These are phyloP conservation scores for Pollenia amentaria DNA, from an alignment of 2,888 invertebrate species.

Conservation along the genomic window DNA sequence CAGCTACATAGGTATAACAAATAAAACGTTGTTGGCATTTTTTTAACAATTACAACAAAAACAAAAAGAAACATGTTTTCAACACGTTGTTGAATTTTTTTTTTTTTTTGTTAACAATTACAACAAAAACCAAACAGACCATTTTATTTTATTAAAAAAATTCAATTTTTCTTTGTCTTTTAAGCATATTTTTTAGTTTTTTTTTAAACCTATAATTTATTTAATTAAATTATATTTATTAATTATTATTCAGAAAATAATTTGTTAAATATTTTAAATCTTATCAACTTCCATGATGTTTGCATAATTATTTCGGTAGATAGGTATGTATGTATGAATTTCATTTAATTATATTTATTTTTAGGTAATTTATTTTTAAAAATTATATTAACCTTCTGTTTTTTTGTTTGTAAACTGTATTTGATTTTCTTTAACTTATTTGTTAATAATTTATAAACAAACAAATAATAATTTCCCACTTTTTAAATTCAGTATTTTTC, in stretches of 20 bases:
- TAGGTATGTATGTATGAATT: background rate
- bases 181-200: constrained; percentile 2
- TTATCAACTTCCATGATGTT: constrained; percentile 59
- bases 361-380: background rate
- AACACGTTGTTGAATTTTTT: background rate
- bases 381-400: constrained; percentile 25
- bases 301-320: constrained; percentile 64
- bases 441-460: constrained; percentile 1
- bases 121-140: constrained; percentile 14
- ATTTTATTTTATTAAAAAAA: constrained; percentile 11
- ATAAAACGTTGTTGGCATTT: constrained; percentile 53
- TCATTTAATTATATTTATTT: background rate
- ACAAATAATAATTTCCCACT: constrained; percentile 21
- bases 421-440: background rate
- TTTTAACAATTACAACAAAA: constrained; percentile 34
- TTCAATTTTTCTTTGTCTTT: constrained; percentile 48
- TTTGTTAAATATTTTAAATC: background rate
- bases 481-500: background rate
- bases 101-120: background rate
- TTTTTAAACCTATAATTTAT: background rate
- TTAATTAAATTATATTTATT: constrained; percentile 12
- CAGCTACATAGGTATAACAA: constrained; percentile 18
- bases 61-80: background rate
- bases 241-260: background rate
- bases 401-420: background rate